phyloP scores from a whole-genome alignment of 2,888 invertebrate genomes.

The Cynaeus angustus region DNA sequence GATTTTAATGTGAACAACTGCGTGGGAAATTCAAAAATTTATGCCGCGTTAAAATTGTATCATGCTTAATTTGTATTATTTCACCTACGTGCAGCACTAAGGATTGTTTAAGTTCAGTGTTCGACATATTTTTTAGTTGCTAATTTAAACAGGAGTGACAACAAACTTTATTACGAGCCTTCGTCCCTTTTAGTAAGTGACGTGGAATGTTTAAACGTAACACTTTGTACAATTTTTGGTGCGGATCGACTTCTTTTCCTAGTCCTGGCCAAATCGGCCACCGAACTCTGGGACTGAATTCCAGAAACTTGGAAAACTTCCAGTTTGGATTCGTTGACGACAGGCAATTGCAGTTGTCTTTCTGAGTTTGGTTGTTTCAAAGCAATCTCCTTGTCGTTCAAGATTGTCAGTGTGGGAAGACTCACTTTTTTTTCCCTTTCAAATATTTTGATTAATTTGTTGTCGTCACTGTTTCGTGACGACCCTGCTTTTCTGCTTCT shows the following conservation, averaged over 20 bases:
- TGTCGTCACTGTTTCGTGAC: slow-evolving; percentile 44
- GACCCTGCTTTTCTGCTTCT: not conserved
- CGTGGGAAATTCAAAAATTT: no score
- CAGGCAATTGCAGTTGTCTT: slow-evolving; percentile 45
- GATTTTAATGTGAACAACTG: no score
- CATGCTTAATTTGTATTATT: no score
- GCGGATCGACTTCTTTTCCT: slow-evolving; percentile 53
- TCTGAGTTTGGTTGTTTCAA: slow-evolving; percentile 16
- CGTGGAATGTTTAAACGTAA: not conserved
- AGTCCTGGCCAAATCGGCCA: slow-evolving; percentile 33
- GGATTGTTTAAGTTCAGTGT: no score
- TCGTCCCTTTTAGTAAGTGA: no score
- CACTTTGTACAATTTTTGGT: slow-evolving; percentile 48
- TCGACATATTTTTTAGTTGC: no score
- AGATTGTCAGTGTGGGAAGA: slow-evolving; percentile 59
- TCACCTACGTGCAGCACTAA: no score
- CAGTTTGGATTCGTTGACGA: slow-evolving; percentile 56
- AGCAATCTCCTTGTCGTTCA: slow-evolving; percentile 52
- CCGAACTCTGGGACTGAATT: slow-evolving; percentile 52
- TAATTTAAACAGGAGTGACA: no score
- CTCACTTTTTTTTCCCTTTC: slow-evolving; percentile 58
- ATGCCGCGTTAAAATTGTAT: no score
- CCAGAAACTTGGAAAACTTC: slow-evolving; percentile 60
- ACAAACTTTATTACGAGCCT: no score
- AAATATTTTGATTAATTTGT: slow-evolving; percentile 60